Base-by-base conservation (phyloP, 2,113 vertebrate genomes). In the Proteles cristata region DNA sequence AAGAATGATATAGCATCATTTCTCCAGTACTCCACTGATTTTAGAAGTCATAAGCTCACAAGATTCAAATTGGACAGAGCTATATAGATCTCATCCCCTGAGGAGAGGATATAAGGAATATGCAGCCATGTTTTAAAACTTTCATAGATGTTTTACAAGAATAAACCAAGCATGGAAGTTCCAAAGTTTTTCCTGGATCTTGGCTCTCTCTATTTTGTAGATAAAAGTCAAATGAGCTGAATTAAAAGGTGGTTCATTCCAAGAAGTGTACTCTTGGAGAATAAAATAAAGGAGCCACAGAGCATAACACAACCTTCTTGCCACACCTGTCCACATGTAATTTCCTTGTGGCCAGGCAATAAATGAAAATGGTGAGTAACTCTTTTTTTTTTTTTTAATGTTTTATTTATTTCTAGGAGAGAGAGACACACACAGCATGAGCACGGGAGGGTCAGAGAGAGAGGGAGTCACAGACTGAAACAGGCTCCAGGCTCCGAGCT, bases 141-240 rank as follows among this genome's bases (percentile, higher is more conserved):
- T 97, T 39, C 48, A 61, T 23, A 68, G 43, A 45, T 48, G 25
- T 48, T 50, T 86, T 19, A 63, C 12, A 61, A 89, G 61, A 86
- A 90, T 76, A n/a, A 87, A n/a, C 21, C 25, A 76, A n/a, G 14
- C 12, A 35, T 31, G 15, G 50, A 93, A 88, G 5, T 12, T 39
- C 66, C 23, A 45, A 45, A 85, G 33, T 17, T 28, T 86, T 90
- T 90, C 39, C 33, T 86, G 31, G 33, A 86, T 77, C 26, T 69
- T 95, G 58, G 4, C 12, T 66, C 2, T 81, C 73, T 93, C 66
- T 63, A 53, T 33, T 81, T 74, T 89, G 35, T 71, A 43, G 8
- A 35, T 85, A 85, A 85, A 94, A 92, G 33, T 26, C 58, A 68
- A 76, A 66, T 77, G 66, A 93, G n/a, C 43, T 90, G n/a, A 89